Evolutionary conservation across 1,140 invertebrate genomes (phyloP).

Genomic region (Microplitis demolitor): DNA sequence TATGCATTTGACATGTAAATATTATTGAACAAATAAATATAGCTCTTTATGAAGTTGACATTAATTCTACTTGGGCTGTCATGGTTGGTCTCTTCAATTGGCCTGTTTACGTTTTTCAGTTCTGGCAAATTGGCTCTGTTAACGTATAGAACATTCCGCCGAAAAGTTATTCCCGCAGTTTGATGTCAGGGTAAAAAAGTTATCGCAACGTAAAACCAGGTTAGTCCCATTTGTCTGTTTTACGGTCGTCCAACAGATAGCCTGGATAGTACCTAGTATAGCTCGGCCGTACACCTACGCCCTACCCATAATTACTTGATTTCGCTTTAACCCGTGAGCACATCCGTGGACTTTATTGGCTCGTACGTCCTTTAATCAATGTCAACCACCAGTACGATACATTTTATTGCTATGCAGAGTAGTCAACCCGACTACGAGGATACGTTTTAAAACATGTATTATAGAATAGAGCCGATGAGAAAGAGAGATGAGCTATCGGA

Average conservation of each 20-base stretch:
- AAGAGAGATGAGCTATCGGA: neutral
- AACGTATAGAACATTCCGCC: slow-evolving; percentile 5
- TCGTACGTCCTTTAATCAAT: slow-evolving; percentile 31
- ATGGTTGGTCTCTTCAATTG: neutral
- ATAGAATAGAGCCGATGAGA: neutral
- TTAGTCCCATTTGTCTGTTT: slow-evolving; percentile 32
- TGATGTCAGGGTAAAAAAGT: slow-evolving; percentile 22
- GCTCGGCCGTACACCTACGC: neutral
- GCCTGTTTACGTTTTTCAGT: neutral
- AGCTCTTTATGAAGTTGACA: neutral
- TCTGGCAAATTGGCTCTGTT: slow-evolving; percentile 26
- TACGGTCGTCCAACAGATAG: slow-evolving; percentile 22
- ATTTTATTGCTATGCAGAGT: slow-evolving; percentile 23
- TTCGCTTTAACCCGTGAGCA: slow-evolving; percentile 25
- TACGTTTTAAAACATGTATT: neutral
- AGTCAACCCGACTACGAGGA: neutral
- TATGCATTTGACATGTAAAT: too few relatives aligned
- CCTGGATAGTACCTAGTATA: neutral
- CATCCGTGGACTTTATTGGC: slow-evolving; percentile 22
- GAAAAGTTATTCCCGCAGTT: slow-evolving; percentile 19
- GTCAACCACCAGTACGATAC: slow-evolving; percentile 24
- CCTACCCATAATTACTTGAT: slow-evolving; percentile 31
- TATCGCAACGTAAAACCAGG: slow-evolving; percentile 30
- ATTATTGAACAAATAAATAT: too few relatives aligned
- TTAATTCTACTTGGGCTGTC: neutral